Evolutionary conservation across 2,888 invertebrate species (phyloP), one percentile per base, ranked within the genome.

Genomic region (Pantelozetes paolii): DNA sequence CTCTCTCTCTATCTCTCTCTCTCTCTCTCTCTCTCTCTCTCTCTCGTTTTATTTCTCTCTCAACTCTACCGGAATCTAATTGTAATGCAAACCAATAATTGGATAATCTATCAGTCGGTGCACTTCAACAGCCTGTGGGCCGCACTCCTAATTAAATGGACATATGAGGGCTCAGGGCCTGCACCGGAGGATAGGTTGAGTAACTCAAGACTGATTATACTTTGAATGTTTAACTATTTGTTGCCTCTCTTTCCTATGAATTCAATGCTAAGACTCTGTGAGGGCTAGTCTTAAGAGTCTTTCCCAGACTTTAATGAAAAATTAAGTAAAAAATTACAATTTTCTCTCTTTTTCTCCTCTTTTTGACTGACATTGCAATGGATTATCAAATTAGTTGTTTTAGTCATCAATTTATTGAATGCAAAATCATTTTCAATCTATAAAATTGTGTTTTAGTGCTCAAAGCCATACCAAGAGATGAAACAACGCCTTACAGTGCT

Each of bases 81-180:
- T 67, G 67, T 67, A 67, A 67, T 67, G 67, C 67, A 67, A 36
- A 64, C 18, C 67, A 5, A 67, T 67, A 67, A 67, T 67, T 67
- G 67, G 67, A 67, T 67, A 67, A 67, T 67, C 67, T 67, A 67
- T 67, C 67, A 67, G 67, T 67, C 32, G 67, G 42, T 32, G 67
- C 67, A 67, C 67, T 40, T 67, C 67, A 67, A 40, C 67, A 67
- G 32, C 36, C 67, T 40, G 67, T 67, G 36, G 67, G 40, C 40
- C 15, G 40, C 36, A 42, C 32, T 67, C 3, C 67, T 67, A 67
- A 67, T 67, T 67, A 67, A 67, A 67, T 67, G 67, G 40, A 67
- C 67, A 67, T n/a, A 2, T 67, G 20, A 62, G 67, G 40, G 67
- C 32, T 28, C 48, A 48, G 48, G 48, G 48, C 48, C 26, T 28